phyloP scores from a whole-genome alignment of 2,113 vertebrate species.

The Leptosomus discolor region DNA sequence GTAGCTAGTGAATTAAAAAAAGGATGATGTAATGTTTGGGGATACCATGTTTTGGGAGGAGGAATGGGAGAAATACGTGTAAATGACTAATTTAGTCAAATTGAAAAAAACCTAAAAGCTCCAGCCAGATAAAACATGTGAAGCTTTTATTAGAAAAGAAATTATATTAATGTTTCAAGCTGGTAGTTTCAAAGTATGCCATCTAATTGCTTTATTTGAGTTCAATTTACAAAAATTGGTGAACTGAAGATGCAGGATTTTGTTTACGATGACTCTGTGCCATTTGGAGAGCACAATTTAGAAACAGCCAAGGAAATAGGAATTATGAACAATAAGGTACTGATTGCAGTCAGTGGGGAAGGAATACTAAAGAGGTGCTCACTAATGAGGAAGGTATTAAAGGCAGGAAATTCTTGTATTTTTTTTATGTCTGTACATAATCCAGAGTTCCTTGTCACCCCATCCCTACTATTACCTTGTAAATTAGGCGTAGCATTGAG shows the following conservation, averaged over 20 bases:
- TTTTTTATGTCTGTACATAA: constrained; percentile 44
- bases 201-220: constrained; percentile 53
- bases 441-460: constrained; percentile 23
- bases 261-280: constrained; percentile 59
- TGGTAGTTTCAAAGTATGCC: constrained; percentile 49
- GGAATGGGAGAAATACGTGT: neutral
- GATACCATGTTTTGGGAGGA: neutral
- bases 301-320: constrained; percentile 51
- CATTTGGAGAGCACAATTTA: constrained; percentile 57
- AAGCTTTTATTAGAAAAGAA: constrained; percentile 56
- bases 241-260: constrained; percentile 57
- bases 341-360: constrained; percentile 63
- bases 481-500: neutral
- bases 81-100: constrained; percentile 5
- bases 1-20: neutral
- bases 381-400: constrained; percentile 54
- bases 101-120: neutral
- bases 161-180: constrained; percentile 54
- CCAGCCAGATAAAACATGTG: constrained; percentile 1
- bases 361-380: constrained; percentile 45
- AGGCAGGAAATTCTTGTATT: constrained; percentile 50
- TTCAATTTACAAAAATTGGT: constrained; percentile 56
- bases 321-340: constrained; percentile 64
- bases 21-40: neutral
- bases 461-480: neutral